phyloP scores from a whole-genome alignment of 2,888 invertebrate species.

The Lasioglossum leucozonium region DNA sequence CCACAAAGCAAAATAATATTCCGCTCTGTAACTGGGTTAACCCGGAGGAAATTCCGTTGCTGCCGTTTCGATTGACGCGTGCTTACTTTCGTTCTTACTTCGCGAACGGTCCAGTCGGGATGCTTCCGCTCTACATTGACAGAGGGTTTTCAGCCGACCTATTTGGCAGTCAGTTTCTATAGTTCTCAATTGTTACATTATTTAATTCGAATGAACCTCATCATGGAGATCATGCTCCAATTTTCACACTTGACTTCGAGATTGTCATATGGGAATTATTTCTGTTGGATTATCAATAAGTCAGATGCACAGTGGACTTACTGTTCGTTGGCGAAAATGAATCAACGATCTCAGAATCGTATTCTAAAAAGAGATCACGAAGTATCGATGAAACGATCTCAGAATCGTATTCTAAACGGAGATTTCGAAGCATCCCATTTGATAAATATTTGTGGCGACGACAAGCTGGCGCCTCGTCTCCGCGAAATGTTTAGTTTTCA shows the following conservation, averaged over 20 bases:
- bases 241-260: too few relatives aligned
- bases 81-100: background rate
- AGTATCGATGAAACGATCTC: too few relatives aligned
- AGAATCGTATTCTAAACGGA: too few relatives aligned
- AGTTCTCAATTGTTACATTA: background rate
- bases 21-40: background rate
- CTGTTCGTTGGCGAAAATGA: too few relatives aligned
- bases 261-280: background rate
- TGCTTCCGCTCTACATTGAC: background rate
- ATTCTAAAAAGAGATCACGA: too few relatives aligned
- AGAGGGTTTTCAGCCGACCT: background rate
- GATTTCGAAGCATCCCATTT: too few relatives aligned
- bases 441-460: too few relatives aligned
- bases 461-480: too few relatives aligned
- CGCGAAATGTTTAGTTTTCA: too few relatives aligned
- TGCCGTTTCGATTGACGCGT: background rate
- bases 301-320: too few relatives aligned
- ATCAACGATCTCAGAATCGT: too few relatives aligned
- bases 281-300: too few relatives aligned
- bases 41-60: background rate
- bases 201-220: background rate
- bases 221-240: background rate
- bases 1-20: background rate
- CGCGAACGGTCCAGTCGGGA: background rate
- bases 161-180: background rate